A percentile compares a stretch with the other conserved stretches of the same genome.
phyloP scores from a whole-genome alignment of 2,113 vertebrate genomes.

The Rhynchopsitta pachyrhyncha region DNA sequence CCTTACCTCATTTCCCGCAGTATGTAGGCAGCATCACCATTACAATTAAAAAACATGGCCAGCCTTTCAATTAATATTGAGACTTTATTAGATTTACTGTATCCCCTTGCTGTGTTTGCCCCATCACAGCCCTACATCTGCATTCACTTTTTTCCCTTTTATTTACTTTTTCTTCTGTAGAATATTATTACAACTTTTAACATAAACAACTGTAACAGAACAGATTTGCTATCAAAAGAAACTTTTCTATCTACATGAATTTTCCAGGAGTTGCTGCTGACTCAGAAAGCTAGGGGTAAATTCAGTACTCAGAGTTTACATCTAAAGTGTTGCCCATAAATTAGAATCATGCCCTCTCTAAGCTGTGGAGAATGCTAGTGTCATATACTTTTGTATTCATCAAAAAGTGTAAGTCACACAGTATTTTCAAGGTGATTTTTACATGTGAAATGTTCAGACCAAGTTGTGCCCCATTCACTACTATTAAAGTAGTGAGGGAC shows the following conservation, averaged over 20 bases:
- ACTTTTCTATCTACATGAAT: not conserved
- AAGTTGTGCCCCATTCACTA: not conserved
- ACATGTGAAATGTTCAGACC: not conserved
- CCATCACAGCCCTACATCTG: not conserved
- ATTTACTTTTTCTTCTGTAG: not conserved
- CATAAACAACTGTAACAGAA: not conserved
- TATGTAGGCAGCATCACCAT: not conserved
- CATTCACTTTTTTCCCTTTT: not conserved
- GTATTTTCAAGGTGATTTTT: not conserved
- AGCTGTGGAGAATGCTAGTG: not conserved
- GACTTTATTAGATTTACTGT: not conserved
- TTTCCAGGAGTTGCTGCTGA: not conserved
- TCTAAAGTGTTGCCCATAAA: not conserved
- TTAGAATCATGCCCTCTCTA: not conserved
- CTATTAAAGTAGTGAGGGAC: not conserved
- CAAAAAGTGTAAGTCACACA: not conserved
- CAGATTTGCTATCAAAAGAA: not conserved
- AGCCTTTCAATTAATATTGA: not conserved
- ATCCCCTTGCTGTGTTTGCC: not conserved
- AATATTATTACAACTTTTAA: not conserved
- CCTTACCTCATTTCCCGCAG: not conserved
- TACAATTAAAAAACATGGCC: not conserved
- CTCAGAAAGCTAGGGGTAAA: not conserved
- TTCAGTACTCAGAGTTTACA: not conserved
- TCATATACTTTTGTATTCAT: accelerated